These are phyloP conservation scores for Ophion obscuratus DNA, from an alignment of 2,888 invertebrate genomes.

Conservation along the genomic window DNA sequence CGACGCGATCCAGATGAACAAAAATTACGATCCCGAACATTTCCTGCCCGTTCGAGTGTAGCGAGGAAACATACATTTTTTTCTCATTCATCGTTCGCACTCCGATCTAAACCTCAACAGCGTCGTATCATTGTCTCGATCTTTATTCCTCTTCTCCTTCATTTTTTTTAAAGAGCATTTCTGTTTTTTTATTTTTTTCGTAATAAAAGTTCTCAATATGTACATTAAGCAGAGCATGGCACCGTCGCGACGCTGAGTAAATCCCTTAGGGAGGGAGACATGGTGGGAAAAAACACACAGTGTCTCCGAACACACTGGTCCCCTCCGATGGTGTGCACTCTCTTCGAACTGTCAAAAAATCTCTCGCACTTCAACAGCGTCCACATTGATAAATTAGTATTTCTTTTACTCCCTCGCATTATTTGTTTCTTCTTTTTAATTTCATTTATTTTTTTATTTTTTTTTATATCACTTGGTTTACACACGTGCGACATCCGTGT, in stretches of 20 bases:
- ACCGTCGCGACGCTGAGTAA: constrained; percentile 54
- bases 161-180: constrained; percentile 9
- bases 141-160: constrained; percentile 29
- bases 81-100: constrained; percentile 34
- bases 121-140: constrained; percentile 43
- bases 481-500: constrained; percentile 67
- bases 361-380: constrained; percentile 46
- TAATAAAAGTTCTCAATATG: constrained; percentile 63
- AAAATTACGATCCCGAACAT: neutral
- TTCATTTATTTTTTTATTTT: constrained; percentile 48
- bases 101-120: constrained; percentile 49
- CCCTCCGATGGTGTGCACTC: constrained; percentile 17
- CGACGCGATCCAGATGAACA: neutral
- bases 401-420: constrained; percentile 60
- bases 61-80: constrained; percentile 30
- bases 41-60: constrained; percentile 21
- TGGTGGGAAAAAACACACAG: constrained; percentile 47
- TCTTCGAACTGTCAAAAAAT: constrained; percentile 52
- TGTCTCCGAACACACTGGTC: constrained; percentile 26
- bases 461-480: constrained; percentile 73
- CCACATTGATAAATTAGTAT: constrained; percentile 60
- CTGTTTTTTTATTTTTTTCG: constrained; percentile 33
- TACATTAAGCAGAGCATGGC: constrained; percentile 65
- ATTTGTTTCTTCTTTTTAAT: constrained; percentile 19
- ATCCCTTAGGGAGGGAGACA: constrained; percentile 17